These are phyloP conservation scores for Cynocephalus volans DNA, from an alignment of 2,113 vertebrate species.

Conservation along the genomic window DNA sequence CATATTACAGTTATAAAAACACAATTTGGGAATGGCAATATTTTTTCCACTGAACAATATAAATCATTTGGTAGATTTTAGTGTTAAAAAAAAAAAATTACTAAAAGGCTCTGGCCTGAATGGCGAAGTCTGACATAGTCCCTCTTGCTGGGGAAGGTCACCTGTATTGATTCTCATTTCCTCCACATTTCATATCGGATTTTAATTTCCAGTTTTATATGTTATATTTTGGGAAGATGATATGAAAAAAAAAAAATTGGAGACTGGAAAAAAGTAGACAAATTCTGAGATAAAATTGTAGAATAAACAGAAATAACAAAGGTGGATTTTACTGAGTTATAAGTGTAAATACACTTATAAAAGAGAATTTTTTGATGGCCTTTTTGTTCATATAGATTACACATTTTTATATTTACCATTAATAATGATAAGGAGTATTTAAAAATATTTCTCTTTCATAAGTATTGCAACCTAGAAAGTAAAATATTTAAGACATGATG, in stretches of 20 bases:
- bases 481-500: background rate
- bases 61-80: background rate
- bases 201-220: background rate
- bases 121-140: no score
- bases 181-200: no score
- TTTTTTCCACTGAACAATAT: background rate
- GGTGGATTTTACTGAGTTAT: background rate
- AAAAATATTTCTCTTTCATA: background rate
- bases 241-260: background rate
- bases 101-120: background rate
- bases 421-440: background rate
- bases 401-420: background rate
- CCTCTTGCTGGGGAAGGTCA: background rate
- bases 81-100: background rate
- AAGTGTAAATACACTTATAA: background rate
- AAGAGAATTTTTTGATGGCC: background rate
- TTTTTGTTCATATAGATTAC: background rate
- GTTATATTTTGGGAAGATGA: background rate
- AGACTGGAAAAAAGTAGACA: background rate
- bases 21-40: background rate
- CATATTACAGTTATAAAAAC: slow-evolving; percentile 5
- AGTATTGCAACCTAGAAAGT: background rate
- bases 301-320: background rate
- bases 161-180: accelerated
- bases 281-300: background rate